phyloP scores from a whole-genome alignment of 2,888 invertebrate genomes.

The Drosophila dives region DNA sequence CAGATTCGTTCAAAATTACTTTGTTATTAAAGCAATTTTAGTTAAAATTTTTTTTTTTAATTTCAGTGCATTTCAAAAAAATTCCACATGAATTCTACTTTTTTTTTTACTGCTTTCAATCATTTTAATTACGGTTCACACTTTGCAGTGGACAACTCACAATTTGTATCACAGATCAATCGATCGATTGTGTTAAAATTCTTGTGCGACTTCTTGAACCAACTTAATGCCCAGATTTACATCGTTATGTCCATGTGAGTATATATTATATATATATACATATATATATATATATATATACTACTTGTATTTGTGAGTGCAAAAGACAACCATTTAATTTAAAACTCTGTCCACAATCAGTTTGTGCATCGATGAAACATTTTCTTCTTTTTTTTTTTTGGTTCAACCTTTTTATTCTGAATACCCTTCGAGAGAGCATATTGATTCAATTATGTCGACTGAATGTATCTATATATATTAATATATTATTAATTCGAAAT shows the following conservation, averaged over 20 bases:
- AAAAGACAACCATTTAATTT: conserved; percentile 36
- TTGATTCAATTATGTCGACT: background rate
- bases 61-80: background rate
- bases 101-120: background rate
- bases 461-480: background rate
- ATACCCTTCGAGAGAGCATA: background rate
- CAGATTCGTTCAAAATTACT: background rate
- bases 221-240: conserved; percentile 7
- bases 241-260: conserved; percentile 14
- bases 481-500: background rate
- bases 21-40: background rate
- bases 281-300: background rate
- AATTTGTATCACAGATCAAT: conserved; percentile 5
- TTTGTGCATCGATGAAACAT: conserved; percentile 18
- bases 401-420: background rate
- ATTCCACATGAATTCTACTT: conserved; percentile 1
- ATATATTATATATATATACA: background rate
- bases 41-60: background rate
- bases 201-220: conserved; percentile 17
- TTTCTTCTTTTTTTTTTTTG: conserved; percentile 32
- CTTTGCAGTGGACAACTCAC: background rate
- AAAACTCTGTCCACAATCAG: conserved; percentile 33
- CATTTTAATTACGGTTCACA: background rate
- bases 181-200: conserved; percentile 26
- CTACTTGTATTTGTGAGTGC: background rate